phyloP scores from a whole-genome alignment of 2,797 vertebrate genomes.

The Helostoma temminkii region DNA sequence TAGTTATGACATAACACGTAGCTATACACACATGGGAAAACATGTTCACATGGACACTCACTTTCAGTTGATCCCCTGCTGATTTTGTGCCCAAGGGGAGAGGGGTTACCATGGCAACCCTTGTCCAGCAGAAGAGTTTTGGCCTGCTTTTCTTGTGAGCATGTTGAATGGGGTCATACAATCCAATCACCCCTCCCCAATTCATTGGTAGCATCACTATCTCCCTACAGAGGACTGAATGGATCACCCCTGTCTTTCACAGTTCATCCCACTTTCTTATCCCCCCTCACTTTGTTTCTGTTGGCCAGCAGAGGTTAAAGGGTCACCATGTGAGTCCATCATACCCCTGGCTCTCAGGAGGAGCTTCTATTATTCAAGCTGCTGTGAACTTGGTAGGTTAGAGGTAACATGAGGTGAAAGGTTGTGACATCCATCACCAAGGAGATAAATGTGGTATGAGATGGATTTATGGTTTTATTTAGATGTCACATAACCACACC shows the following conservation, averaged over 20 bases:
- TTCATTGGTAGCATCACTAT: constrained; percentile 56
- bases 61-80: constrained; percentile 76
- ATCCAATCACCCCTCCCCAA: constrained; percentile 26
- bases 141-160: constrained; percentile 74
- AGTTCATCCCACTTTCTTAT: constrained; percentile 42
- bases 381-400: constrained; percentile 29
- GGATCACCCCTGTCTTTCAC: constrained; percentile 57
- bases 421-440: constrained; percentile 49
- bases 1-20: constrained; percentile 51
- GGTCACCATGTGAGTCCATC: constrained; percentile 50
- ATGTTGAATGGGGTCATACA: constrained; percentile 74
- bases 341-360: constrained; percentile 38
- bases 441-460: constrained; percentile 39
- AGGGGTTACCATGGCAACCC: constrained; percentile 70
- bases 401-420: constrained; percentile 58
- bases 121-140: constrained; percentile 69
- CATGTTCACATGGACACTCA: constrained; percentile 25
- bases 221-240: constrained; percentile 53
- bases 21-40: constrained; percentile 7
- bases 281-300: constrained; percentile 38
- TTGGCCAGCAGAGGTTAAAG: constrained; percentile 57
- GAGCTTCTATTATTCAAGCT: constrained; percentile 50
- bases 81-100: constrained; percentile 56
- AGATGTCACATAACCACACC: neutral
- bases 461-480: constrained; percentile 4